Evolutionary conservation across 2,888 invertebrate species (phyloP), one percentile per base, ranked within the genome.

Genomic region (Parelbella ahira): DNA sequence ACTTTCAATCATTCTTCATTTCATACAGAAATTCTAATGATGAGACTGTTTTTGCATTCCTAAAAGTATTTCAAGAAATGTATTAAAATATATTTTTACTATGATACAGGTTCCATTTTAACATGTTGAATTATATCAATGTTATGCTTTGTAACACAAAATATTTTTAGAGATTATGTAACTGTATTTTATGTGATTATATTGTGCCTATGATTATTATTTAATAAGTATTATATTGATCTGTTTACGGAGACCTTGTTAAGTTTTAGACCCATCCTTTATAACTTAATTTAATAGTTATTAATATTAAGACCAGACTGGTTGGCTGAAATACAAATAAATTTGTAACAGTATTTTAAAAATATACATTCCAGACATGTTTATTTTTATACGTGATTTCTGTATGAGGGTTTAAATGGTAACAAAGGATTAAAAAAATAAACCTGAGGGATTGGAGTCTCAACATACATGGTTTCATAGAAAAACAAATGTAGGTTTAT

Each of bases 41-140:
- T 20, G 10, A 70, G 67, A 70, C 69, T 73, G 65, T 67, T 39
- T 46, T 47, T 62, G 59, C 74, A 77, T 77, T 77, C 75, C 76
- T 55, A 60, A 4, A 6, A 27, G 55, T 61, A 54, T 56, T 58
- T 62, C 20, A 8, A 21, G 2, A 21, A 21, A 6, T 15, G 2
- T 15, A 15, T 15, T 15, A 15, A 15, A 13, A n/a, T 13, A 6
- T 23, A 7, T 24, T 25, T 25, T 4, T 15, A 3, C n/a, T 11
- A n/a, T 36, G 3, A 10, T 23, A 34, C 15, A 3, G 3, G 13
- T 39, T 34, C 12, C 15, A 34, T 30, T 36, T 37, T 32, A 12
- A 24, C n/a, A 1, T 37, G 18, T 9, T 24, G 2, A 6, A 6
- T 34, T 23, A 30, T 25, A 25, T 25, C 19, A 9, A 25, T 32